These are phyloP conservation scores for Schizaphis graminum DNA, from an alignment of 2,888 invertebrate species.

Conservation along the genomic window DNA sequence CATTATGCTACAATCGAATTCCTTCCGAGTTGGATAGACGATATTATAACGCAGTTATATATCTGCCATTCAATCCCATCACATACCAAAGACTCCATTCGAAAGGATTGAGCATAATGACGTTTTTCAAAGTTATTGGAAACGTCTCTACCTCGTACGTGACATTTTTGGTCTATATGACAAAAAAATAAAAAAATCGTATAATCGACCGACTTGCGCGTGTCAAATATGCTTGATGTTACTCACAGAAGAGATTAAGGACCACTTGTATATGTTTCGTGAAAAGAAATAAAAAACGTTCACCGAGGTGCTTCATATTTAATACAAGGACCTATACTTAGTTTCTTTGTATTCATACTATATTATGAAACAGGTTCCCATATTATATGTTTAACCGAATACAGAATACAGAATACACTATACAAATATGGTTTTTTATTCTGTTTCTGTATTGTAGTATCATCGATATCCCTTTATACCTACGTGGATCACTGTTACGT, in stretches of 20 bases:
- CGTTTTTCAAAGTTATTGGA: conserved; percentile 16
- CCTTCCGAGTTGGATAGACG: background rate
- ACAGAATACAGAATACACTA: background rate
- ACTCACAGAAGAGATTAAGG: conserved; percentile 4
- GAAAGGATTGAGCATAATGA: background rate
- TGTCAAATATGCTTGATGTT: background rate
- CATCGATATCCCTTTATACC: background rate
- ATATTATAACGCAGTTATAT: background rate
- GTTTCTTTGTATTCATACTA: background rate
- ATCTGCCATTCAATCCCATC: conserved; percentile 11
- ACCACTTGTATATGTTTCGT: conserved; percentile 1
- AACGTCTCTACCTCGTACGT: background rate
- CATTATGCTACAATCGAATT: conserved; percentile 8
- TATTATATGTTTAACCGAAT: background rate
- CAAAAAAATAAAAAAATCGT: background rate
- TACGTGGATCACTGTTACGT: background rate
- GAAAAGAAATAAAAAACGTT: background rate
- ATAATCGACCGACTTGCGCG: conserved; percentile 27
- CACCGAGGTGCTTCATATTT: background rate
- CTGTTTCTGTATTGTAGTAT: background rate
- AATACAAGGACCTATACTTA: background rate
- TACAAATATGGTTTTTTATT: conserved; percentile 22
- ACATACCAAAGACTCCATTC: background rate
- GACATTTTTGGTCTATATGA: background rate
- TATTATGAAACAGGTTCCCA: background rate